Evolutionary conservation across 1,140 invertebrate species (phyloP).

Genomic region (Drosophila prosaltans): DNA sequence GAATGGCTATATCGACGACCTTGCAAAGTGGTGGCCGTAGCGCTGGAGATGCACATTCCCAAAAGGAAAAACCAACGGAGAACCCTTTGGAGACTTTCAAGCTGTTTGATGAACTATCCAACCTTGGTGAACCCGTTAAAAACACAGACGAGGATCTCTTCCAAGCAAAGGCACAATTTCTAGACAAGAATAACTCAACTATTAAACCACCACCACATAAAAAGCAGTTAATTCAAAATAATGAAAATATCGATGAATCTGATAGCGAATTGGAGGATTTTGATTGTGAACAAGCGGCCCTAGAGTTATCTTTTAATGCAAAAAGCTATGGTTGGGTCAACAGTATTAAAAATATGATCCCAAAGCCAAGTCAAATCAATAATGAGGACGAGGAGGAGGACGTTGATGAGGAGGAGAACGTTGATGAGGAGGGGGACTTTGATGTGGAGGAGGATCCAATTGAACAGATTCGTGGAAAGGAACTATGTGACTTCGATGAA

Average conservation of each 20-base stretch:
- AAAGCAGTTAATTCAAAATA: slow-evolving; percentile 22
- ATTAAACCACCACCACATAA: slow-evolving; percentile 43
- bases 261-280: slow-evolving; percentile 41
- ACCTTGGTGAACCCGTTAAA: slow-evolving; percentile 7
- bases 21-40: too few relatives aligned
- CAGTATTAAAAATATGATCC: neutral
- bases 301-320: neutral
- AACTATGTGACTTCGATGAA: neutral
- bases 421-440: too few relatives aligned
- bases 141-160: neutral
- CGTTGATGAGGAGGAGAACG: too few relatives aligned
- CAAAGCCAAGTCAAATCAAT: neutral
- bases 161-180: too few relatives aligned
- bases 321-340: neutral
- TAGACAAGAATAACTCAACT: slow-evolving; percentile 16
- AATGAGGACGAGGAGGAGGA: neutral
- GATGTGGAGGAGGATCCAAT: neutral
- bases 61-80: neutral
- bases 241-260: neutral
- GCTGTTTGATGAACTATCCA: slow-evolving; percentile 42
- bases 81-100: slow-evolving; percentile 31
- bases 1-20: slow-evolving; percentile 14
- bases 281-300: slow-evolving; percentile 45
- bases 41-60: too few relatives aligned
- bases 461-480: neutral